Evolutionary conservation across 2,797 vertebrate genomes (phyloP), one percentile per base, ranked within the genome.

Genomic region (Sebastes trivittatus): DNA sequence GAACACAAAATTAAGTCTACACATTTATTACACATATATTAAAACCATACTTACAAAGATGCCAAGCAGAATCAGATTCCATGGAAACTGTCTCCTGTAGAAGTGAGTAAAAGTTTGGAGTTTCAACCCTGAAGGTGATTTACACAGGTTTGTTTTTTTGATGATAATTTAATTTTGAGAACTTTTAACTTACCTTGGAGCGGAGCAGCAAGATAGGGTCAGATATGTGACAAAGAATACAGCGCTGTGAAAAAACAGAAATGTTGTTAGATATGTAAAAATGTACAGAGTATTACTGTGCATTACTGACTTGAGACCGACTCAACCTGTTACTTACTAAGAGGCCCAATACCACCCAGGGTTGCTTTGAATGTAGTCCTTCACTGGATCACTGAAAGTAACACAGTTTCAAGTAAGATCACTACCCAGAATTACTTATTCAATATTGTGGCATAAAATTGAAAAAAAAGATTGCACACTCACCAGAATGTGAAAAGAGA

Each of bases 321-420:
- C 2, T 10, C 23, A 60, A 64, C 2, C 1, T 69, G 8, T 61
- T 92, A 97, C 98, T 98, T 93, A 99, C 98, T 98, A 98, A 85
- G 98, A 98, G 38, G 97, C 97, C 98, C 98, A 99, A 73, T 99
- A 99, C 97, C 97, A 99, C 34, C 95, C 97, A 32, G 98, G 96
- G 77, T 98, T 97, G 42, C 88, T 78, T 74, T 98, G 97, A 80
- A 99, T 94, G 81, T 97, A 99, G 49, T 93, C 91, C 91, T 96
- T 97, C 65, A 98, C 94, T 0, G 97, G 96, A 36, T 97, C 97
- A 61, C 98, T 99, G 67, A 64, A 93, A 80, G 73, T 9, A 85
- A 55, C 22, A 82, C 4, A 66, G 16, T 16, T 9, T 32, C 7
- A 18, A 23, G 8, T 88, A 29, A 87, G 58, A 11, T 49, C 4